Conservation (phyloP, 2,113 vertebrate species). For the Antechinus flavipes region DNA sequence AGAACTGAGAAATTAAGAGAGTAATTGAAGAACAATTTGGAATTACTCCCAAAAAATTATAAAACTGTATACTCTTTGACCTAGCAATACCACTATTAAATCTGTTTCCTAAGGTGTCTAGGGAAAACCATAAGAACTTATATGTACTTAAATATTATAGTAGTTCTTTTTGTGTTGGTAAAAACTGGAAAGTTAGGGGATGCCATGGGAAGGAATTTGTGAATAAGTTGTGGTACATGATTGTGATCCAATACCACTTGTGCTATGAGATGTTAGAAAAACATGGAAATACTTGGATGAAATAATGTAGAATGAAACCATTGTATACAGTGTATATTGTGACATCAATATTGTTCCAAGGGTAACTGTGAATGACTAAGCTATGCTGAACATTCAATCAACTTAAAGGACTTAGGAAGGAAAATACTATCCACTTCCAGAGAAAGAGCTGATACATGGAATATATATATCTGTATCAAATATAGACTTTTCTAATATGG, state of each 20-base stretch:
- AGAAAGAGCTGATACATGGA: background rate
- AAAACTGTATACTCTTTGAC: no score
- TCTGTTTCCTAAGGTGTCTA: background rate
- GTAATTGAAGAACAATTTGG: background rate
- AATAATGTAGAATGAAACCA: background rate
- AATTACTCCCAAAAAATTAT: background rate
- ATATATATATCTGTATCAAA: background rate
- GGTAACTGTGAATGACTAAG: background rate
- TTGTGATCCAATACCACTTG: background rate
- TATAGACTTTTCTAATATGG: background rate
- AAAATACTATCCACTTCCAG: background rate
- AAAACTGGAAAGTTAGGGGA: background rate
- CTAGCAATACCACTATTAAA: no score
- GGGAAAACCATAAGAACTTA: background rate
- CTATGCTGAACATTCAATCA: background rate
- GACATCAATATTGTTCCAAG: background rate
- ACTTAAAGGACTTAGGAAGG: background rate
- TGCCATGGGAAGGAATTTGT: background rate
- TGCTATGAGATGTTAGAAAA: background rate
- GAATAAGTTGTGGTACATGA: background rate
- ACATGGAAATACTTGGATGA: background rate
- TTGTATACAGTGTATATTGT: background rate
- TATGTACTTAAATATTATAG: background rate
- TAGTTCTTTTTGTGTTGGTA: background rate
- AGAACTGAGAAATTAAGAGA: background rate